Conservation (phyloP, 2,888 invertebrate genomes). For the Belgica antarctica region DNA sequence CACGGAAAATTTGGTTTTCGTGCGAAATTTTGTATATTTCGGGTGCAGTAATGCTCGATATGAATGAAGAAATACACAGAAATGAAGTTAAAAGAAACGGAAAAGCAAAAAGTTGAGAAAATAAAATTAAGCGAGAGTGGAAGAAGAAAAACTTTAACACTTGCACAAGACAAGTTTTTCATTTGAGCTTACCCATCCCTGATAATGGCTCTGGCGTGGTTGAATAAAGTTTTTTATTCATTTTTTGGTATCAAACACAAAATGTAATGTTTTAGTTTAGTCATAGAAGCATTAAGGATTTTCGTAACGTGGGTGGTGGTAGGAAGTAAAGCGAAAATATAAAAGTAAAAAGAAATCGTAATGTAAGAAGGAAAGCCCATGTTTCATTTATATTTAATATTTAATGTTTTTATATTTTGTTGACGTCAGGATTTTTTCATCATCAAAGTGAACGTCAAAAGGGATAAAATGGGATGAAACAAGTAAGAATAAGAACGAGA, state of each 20-base stretch:
- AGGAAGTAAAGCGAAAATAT: neutral
- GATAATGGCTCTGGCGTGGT: slow-evolving; percentile 38
- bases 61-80: too few relatives aligned
- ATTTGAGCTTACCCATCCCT: slow-evolving; percentile 41
- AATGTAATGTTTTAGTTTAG: neutral
- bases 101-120: neutral
- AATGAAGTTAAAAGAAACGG: slow-evolving; percentile 2
- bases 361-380: neutral
- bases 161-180: slow-evolving; percentile 16
- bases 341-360: neutral
- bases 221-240: slow-evolving; percentile 9
- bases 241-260: too few relatives aligned
- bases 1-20: too few relatives aligned
- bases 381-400: slow-evolving; percentile 18
- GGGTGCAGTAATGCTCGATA: too few relatives aligned
- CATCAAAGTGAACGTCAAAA: neutral
- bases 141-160: slow-evolving; percentile 11
- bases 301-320: neutral
- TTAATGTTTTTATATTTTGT: slow-evolving; percentile 16
- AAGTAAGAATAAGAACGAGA: neutral
- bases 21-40: too few relatives aligned
- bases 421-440: neutral
- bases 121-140: slow-evolving; percentile 8
- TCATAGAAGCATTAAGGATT: slow-evolving; percentile 16
- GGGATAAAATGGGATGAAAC: neutral